These are phyloP conservation scores for Anthoscopus minutus DNA, from an alignment of 2,113 vertebrate genomes.

Conservation along the genomic window DNA sequence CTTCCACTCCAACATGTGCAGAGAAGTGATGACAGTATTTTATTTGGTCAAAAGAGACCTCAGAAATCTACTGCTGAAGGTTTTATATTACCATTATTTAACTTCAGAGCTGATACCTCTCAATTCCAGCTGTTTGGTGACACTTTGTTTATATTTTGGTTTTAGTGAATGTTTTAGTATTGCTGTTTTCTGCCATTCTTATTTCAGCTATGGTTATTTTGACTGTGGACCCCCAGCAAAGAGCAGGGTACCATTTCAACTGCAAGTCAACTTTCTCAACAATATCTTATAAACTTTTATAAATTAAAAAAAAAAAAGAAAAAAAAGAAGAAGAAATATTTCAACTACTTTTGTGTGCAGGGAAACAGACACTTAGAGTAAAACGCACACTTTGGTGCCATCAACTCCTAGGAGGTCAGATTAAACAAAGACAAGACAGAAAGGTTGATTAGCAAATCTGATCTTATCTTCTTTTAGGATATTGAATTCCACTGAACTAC, in stretches of 20 bases:
- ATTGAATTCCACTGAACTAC: background rate
- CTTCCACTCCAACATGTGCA: background rate
- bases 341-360: background rate
- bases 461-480: background rate
- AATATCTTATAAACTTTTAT: background rate
- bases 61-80: background rate
- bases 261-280: background rate
- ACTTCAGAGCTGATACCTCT: background rate
- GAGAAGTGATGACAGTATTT: background rate
- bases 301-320: background rate
- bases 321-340: background rate
- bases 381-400: background rate
- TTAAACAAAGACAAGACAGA: background rate
- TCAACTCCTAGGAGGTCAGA: background rate
- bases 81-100: constrained; percentile 1
- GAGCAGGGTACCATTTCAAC: background rate
- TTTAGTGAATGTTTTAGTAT: background rate
- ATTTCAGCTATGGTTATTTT: background rate
- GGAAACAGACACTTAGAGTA: background rate
- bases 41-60: background rate
- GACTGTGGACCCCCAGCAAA: background rate
- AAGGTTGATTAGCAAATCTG: background rate
- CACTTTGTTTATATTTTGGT: background rate
- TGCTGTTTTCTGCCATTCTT: background rate
- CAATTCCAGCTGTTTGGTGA: constrained; percentile 19